These are phyloP conservation scores for Bombus superbus DNA, from an alignment of 1,140 invertebrate species.

Conservation along the genomic window DNA sequence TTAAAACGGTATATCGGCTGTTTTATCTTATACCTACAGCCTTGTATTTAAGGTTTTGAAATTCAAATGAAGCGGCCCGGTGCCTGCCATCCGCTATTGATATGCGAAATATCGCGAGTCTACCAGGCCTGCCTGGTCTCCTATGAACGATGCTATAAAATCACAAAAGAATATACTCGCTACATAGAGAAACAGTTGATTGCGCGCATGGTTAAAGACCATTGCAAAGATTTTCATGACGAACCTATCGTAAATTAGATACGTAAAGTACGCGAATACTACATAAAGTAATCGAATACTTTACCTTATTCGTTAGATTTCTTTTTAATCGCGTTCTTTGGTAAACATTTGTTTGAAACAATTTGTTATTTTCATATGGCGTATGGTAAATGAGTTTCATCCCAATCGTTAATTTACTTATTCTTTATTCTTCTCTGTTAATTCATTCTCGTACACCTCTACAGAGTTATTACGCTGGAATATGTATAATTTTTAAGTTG, in stretches of 20 bases:
- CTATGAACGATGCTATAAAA: conserved; percentile 67
- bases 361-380: not conserved
- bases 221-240: conserved; percentile 10
- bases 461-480: not conserved
- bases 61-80: conserved; percentile 74
- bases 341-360: not conserved
- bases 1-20: conserved; percentile 76
- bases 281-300: not conserved
- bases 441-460: not conserved
- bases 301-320: not conserved
- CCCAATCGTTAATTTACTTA: not conserved
- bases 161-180: conserved; percentile 60
- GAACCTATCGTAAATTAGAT: not conserved
- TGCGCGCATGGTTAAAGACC: not conserved
- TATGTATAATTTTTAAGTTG: too few relatives aligned
- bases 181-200: conserved; percentile 50
- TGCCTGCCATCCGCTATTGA: conserved; percentile 73
- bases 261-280: not conserved
- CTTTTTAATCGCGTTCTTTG: too few relatives aligned
- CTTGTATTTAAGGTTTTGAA: conserved; percentile 77
- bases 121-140: conserved; percentile 44
- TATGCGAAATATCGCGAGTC: conserved; percentile 74
- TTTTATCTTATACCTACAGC: conserved; percentile 76
- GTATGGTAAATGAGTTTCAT: not conserved
- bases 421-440: not conserved